Evolutionary conservation across 1,140 invertebrate genomes (phyloP), one percentile per base, ranked within the genome.

Genomic region (Harpegnathos saltator): DNA sequence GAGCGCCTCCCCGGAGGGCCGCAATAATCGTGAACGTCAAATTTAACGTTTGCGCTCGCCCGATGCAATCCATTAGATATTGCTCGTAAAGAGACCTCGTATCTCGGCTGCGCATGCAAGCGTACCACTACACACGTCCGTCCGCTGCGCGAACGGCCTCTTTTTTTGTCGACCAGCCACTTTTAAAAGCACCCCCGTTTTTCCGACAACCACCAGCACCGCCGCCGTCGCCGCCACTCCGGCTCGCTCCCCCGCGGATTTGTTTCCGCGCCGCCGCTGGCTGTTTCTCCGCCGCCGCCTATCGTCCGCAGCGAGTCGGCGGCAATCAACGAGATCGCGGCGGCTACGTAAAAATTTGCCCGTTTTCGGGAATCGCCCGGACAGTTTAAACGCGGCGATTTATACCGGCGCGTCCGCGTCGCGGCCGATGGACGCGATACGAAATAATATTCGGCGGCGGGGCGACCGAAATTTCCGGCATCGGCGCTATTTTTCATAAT

Each of bases 21-120:
- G 91, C 92, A 94, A 94, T 94, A 94, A 94, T 94, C 93, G 93
- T 94, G 92, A 93, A 94, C 92, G 92, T 94, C 91, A 93, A 94
- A 94, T 94, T 94, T 94, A 94, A 94, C 91, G 92, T 90, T 89
- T 89, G 85, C 90, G 91, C 89, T 90, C 87, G 89, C 87, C 78
- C 91, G 89, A 94, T 93, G 92, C 93, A 94, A 94, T 94, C 93
- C 93, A 94, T 94, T 94, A 94, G 93, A 94, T 94, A 94, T 94
- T 91, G 93, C 93, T 94, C 93, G 91, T 94, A 93, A 94, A 94
- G 90, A 93, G 92, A 85, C 87, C 85, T 91, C 87, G 89, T 94
- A 93, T 92, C 91, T 92, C 90, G 89, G 85, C 24, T 74, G 74
- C 69, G 69, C 83, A 89, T 91, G 88, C 87, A 87, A 81, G 74